A percentile compares a stretch with the other conserved stretches of the same genome.
phyloP scores from a whole-genome alignment of 2,797 vertebrate species.

The Hypotaenidia okinawae region DNA sequence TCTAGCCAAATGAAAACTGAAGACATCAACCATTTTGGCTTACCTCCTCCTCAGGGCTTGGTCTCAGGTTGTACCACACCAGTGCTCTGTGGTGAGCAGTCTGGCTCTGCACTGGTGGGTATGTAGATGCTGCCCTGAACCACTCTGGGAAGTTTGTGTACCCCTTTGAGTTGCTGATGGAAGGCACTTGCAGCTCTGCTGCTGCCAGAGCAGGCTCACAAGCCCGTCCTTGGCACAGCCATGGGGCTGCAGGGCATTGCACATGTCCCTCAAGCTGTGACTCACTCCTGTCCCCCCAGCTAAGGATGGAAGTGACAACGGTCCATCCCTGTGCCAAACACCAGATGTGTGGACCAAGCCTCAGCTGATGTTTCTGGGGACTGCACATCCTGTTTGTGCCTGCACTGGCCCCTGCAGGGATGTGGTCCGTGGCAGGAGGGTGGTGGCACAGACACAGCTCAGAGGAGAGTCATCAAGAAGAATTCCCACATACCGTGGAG shows the following conservation, averaged over 20 bases:
- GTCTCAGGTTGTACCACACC: not conserved
- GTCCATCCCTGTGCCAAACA: not conserved
- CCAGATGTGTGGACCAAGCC: not conserved
- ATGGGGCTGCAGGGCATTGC: not conserved
- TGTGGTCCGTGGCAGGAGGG: not conserved
- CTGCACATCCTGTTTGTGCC: not conserved
- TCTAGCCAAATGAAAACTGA: not conserved
- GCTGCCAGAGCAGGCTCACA: fast-evolving
- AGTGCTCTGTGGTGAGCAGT: not conserved
- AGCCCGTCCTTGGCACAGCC: not conserved
- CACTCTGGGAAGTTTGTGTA: not conserved
- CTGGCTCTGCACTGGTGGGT: not conserved
- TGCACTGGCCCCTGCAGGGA: not conserved
- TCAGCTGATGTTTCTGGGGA: not conserved
- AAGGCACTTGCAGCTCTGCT: not conserved
- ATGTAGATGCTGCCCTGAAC: not conserved
- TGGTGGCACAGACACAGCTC: not conserved
- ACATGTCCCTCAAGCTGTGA: not conserved
- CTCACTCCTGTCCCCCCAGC: not conserved
- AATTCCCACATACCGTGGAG: fast-evolving
- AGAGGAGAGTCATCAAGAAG: not conserved
- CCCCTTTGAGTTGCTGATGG: not conserved
- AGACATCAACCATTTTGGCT: not conserved
- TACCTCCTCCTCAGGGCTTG: not conserved
- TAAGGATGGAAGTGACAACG: not conserved